phyloP scores from a whole-genome alignment of 2,113 vertebrate genomes.

The Halichoeres trimaculatus region DNA sequence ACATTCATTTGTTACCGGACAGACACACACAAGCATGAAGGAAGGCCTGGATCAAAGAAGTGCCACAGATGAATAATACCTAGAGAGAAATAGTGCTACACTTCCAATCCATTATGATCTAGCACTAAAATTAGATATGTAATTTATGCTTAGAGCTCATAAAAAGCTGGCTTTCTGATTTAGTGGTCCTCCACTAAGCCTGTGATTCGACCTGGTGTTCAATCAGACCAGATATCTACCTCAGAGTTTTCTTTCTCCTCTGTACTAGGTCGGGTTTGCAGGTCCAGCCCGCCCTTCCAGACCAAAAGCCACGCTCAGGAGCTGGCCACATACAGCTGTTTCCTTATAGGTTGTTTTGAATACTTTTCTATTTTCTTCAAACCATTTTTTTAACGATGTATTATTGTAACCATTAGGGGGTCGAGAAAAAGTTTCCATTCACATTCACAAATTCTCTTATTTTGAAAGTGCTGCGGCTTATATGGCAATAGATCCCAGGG shows the following conservation, averaged over 20 bases:
- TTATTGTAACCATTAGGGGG: constrained; percentile 68
- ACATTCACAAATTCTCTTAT: constrained; percentile 90
- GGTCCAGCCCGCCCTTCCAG: constrained; percentile 96
- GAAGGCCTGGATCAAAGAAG: constrained; percentile 93
- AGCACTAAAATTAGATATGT: constrained; percentile 79
- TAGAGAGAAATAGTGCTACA: constrained; percentile 82
- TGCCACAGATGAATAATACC: constrained; percentile 90
- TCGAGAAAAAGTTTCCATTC: constrained; percentile 82
- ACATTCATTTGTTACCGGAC: constrained; percentile 86
- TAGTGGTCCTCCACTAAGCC: constrained; percentile 91
- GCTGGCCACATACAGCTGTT: constrained; percentile 89
- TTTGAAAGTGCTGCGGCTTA: constrained; percentile 92
- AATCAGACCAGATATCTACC: constrained; percentile 98
- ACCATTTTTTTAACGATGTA: constrained; percentile 80
- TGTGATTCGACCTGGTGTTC: constrained; percentile 95
- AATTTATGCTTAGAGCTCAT: constrained; percentile 83
- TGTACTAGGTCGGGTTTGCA: constrained; percentile 93
- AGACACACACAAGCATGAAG: constrained; percentile 91
- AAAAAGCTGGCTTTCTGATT: constrained; percentile 86
- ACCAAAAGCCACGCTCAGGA: constrained; percentile 98
- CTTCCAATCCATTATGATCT: constrained; percentile 77
- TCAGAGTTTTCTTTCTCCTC: constrained; percentile 95
- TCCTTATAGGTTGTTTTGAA: constrained; percentile 89
- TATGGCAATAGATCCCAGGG: constrained; percentile 88
- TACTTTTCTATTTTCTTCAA: constrained; percentile 74